Conservation (phyloP, 1,140 invertebrate species). For the Trichonephila clavata region DNA sequence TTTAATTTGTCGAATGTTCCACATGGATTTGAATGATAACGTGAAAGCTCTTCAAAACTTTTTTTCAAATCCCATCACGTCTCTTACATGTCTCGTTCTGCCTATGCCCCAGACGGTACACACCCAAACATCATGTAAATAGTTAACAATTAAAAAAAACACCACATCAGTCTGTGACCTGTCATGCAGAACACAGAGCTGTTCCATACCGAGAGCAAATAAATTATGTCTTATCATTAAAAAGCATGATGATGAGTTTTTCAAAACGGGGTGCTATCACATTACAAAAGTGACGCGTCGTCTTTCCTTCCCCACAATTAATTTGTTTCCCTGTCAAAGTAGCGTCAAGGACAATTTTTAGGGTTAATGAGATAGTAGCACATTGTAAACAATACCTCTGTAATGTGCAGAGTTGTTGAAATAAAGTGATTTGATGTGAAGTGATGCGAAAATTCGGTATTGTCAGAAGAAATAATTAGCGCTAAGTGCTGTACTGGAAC, state of each 20-base stretch:
- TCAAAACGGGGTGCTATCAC: not conserved
- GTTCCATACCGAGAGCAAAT: not conserved
- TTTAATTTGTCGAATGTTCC: too few relatives aligned
- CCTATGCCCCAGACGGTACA: not conserved
- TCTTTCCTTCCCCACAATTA: not conserved
- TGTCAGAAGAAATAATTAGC: too few relatives aligned
- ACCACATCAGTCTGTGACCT: not conserved
- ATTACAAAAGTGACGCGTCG: not conserved
- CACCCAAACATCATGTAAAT: not conserved
- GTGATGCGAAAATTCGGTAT: too few relatives aligned
- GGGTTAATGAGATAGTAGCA: not conserved
- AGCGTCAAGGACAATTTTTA: not conserved
- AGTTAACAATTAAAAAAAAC: not conserved
- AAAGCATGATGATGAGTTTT: not conserved
- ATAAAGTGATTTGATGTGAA: too few relatives aligned
- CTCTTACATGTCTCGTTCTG: too few relatives aligned
- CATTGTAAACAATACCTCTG: too few relatives aligned
- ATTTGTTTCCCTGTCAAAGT: not conserved
- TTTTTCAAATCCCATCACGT: too few relatives aligned
- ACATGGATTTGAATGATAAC: too few relatives aligned
- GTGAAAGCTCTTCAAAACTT: too few relatives aligned
- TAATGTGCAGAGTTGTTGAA: too few relatives aligned
- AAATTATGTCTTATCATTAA: constrained; percentile 3
- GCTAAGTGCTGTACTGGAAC: too few relatives aligned
- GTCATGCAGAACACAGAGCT: not conserved